Evolutionary conservation across 2,113 vertebrate species (phyloP), one percentile per base, ranked within the genome.

Genomic region (Montifringilla adamsi): DNA sequence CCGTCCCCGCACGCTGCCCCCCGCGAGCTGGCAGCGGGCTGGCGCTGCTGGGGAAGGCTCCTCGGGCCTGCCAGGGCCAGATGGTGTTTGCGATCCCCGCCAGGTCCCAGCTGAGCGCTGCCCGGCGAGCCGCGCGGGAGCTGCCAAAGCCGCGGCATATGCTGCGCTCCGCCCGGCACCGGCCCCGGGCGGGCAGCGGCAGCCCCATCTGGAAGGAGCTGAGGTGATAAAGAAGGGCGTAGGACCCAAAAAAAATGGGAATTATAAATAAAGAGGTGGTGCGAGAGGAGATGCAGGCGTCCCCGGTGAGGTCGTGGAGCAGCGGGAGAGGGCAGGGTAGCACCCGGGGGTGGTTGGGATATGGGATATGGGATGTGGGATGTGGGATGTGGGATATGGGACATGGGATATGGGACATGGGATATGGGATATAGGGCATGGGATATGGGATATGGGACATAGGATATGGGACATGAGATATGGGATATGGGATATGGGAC

Each of bases 1-100:
- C 49, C 28, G n/a, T 31, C 79, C 8, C 60, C 3, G n/a, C 56
- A 15, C n/a, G 30, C 30, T 2, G 3, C 73, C 63, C 59, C 63
- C 26, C 44, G 74, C 37, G 37, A 37, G 95, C 90, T 93, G 94
- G 91, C 87, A 52, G 52, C 26, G 13, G 41, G 88, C 97, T 84
- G 93, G 67, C 68, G 44, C 80, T 19, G 21, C 21, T 1, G 95
- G 95, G 93, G 89, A 86, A 15, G 89, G 96, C 28, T 89, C 93
- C 80, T 56, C 56, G 69, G 94, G 95, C 87, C 96, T 97, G 97
- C 98, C 97, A 92, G 88, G 97, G 98, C 98, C 99, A 99, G 98
- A 99, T 99, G 98, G 98, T 98, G 98, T 98, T 98, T 98, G 98
- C 90, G 97, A 98, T 97, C 96, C 58, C 96, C 94, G 97, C 97